Conservation (phyloP, 1,140 invertebrate species). For the Papilio machaon region DNA sequence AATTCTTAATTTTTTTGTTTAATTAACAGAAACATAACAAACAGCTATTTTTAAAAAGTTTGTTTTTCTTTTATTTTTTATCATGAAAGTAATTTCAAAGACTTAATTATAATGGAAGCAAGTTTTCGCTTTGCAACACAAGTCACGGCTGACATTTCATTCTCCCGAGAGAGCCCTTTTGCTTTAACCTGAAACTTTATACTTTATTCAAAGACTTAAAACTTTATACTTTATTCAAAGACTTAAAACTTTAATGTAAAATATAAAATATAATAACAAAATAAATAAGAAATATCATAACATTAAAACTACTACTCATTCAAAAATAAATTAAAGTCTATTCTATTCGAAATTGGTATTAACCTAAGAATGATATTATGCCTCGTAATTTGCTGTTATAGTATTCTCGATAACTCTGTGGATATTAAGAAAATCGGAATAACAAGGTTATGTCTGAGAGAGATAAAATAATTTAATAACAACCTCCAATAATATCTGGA, state of each 20-base stretch:
- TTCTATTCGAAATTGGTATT: not conserved
- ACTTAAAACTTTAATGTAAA: not conserved
- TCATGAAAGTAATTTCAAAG: not conserved
- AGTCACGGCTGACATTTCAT: not conserved
- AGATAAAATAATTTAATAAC: not conserved
- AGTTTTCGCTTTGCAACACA: not conserved
- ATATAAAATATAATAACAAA: not conserved
- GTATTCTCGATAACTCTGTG: not conserved
- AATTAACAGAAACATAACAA: too few relatives aligned
- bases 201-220: not conserved
- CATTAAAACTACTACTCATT: not conserved
- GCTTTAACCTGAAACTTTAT: constrained; percentile 21
- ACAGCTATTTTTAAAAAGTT: too few relatives aligned
- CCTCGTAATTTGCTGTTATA: not conserved
- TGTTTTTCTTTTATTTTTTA: too few relatives aligned
- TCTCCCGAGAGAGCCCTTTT: not conserved
- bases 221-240: not conserved
- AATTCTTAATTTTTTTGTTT: too few relatives aligned
- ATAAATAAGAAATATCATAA: not conserved
- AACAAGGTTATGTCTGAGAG: not conserved
- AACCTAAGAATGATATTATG: not conserved
- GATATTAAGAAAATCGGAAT: not conserved
- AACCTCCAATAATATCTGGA: not conserved
- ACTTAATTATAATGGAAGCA: not conserved
- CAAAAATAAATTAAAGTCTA: not conserved